Conservation (phyloP, 2,113 vertebrate genomes). For the Daboia siamensis region DNA sequence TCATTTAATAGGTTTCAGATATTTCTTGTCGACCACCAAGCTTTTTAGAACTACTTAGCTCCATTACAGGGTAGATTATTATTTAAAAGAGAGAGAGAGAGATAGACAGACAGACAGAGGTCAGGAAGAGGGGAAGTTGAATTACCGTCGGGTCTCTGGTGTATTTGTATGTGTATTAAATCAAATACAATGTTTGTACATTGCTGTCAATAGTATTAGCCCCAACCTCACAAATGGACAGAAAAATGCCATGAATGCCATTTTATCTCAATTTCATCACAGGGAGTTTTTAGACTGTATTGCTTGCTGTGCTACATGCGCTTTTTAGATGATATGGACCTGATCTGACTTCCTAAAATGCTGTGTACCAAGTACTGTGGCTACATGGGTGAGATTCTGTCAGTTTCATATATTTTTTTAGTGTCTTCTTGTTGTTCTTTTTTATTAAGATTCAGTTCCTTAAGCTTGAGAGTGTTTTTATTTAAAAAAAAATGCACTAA, state of each 20-base stretch:
- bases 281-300: neutral
- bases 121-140: neutral
- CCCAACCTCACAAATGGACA: neutral
- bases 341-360: neutral
- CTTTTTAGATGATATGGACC: neutral
- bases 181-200: neutral
- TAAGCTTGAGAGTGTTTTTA: neutral
- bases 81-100: neutral
- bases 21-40: constrained; percentile 44
- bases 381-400: neutral
- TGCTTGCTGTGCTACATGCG: neutral
- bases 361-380: neutral
- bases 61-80: constrained; percentile 3
- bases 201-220: neutral
- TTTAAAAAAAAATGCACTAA: neutral
- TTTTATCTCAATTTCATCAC: neutral
- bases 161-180: neutral
- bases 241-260: neutral
- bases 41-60: constrained; percentile 23
- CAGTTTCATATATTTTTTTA: neutral
- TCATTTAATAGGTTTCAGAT: constrained; percentile 46
- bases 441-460: neutral
- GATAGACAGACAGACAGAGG: neutral
- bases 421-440: neutral
- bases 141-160: neutral